Base-by-base conservation (phyloP, 2,797 vertebrate genomes). In the Nasua narica region DNA sequence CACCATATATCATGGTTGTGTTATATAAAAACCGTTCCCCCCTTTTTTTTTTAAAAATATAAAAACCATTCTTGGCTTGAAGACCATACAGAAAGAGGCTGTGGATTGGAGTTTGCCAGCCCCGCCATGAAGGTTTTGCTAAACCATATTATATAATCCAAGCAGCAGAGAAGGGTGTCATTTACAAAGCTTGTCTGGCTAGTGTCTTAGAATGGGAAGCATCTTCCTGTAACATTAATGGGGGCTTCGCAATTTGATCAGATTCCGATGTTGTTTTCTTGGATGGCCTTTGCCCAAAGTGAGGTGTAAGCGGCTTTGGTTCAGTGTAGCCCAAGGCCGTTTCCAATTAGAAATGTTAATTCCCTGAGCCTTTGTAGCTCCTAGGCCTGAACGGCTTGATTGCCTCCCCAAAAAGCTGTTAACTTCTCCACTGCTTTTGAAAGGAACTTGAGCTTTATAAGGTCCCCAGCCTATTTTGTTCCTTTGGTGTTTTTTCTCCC, bases 371-470 rank as follows among this genome's bases (percentile, higher is more conserved):
- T 3, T 6, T 48, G 78, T 88, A 29, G 25, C 90, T 46, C 35
- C 23, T 69, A 60, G 83, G 37, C 89, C 15, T 29, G 46, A 60
- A 67, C 43, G 79, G 62, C 69, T 87, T 88, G 81, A 69, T 85
- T 97, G 97, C 85, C 94, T 97, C 76, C 48, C 90, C 69, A 92
- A 76, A 95, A 97, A 98, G 89, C 95, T 91, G 74, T 91, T 90
- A 91, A 74, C 83, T 52, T 90, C 81, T 81, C 19, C 15, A 15
- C 13, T 1, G 72, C 90, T 85, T 81, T 95, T 85, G 90, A 82
- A 65, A 96, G 92, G 90, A 95, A 37, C 37, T 56, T 95, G 19
- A n/a, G 54, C 92, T 78, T 85, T 79, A 8, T 54, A 46, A 93
- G 1, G 95, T 96, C 95, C 96, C 81, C 69, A 81, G 79, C n/a